Evolutionary conservation across 2,888 invertebrate genomes (phyloP), one percentile per base, ranked within the genome.

Genomic region (Nephrocerus scutellatus): DNA sequence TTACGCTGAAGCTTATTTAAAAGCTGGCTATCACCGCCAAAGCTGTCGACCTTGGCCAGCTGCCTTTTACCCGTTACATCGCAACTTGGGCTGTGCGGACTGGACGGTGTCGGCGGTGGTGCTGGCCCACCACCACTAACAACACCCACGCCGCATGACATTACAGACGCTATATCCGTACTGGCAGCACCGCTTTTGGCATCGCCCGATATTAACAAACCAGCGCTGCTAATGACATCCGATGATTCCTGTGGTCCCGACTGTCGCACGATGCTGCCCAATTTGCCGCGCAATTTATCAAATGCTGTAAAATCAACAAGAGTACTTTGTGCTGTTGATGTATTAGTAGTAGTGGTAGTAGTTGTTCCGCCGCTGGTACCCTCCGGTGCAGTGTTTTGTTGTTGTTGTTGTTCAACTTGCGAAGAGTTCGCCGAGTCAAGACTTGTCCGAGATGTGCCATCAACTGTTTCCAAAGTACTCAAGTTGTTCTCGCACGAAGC

Each of bases 1-100:
- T 74, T 66, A 57, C 74, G 72, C 56, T 80, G 79, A 30, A 82
- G 62, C 55, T 82, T 83, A 51, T 81, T 80, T 21, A 84, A 66
- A 22, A 86, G 80, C 55, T 83, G 80, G 6, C 82, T 80, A 62
- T 86, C 86, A n/a, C 82, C 82, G 0, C 82, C 86, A 62, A 82
- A 83, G 58, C 83, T 85, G 55, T 84, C 82, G 1, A 82, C 81
- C 46, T 79, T 70, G 1, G 77, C 75, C 19, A 80, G 60, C 30
- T 78, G 72, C 4, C 76, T 68, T 13, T 75, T 63, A 36, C 61
- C 46, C 9, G 46, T 43, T 5, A 54, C 56, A 52, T 79, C 78
- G 9, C 77, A 74, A 20, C 76, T 50, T 12, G 56, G 77, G 54
- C 76, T 79, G 41, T 78, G 77, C 5, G 58, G 77, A 55, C 76